These are phyloP conservation scores for Polyommatus icarus DNA, from an alignment of 2,888 invertebrate genomes.

Conservation along the genomic window DNA sequence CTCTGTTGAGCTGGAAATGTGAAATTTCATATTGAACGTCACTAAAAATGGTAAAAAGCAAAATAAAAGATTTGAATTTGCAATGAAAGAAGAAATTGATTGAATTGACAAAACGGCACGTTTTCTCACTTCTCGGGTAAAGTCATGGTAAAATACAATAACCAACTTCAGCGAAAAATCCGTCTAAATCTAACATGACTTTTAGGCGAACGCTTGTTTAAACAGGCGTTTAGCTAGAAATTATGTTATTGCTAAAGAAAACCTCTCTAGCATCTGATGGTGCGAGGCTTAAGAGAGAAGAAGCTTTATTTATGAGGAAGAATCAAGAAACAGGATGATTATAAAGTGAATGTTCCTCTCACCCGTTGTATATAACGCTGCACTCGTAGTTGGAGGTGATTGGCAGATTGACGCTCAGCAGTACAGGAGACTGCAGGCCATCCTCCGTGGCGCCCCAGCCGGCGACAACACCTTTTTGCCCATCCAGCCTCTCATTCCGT, in stretches of 20 bases:
- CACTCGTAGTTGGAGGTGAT: conserved; percentile 55
- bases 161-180: too few relatives aligned
- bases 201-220: too few relatives aligned
- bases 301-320: neutral
- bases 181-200: too few relatives aligned
- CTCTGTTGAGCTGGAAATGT: conserved; percentile 47
- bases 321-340: neutral
- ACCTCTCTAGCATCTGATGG: too few relatives aligned
- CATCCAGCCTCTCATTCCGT: conserved; percentile 51
- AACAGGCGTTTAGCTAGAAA: too few relatives aligned
- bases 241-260: too few relatives aligned
- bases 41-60: neutral
- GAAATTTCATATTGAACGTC: neutral
- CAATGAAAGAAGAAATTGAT: neutral
- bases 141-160: too few relatives aligned
- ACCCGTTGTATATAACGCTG: conserved; percentile 55
- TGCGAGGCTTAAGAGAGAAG: neutral
- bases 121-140: too few relatives aligned
- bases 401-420: conserved; percentile 67
- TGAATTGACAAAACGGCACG: too few relatives aligned
- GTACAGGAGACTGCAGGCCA: conserved; percentile 63
- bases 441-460: conserved; percentile 81
- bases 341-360: conserved; percentile 31
- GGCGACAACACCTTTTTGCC: conserved; percentile 62
- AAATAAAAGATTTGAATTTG: neutral